Evolutionary conservation across 2,888 invertebrate genomes (phyloP), one percentile per base, ranked within the genome.

Genomic region (Andrena chrysosceles): DNA sequence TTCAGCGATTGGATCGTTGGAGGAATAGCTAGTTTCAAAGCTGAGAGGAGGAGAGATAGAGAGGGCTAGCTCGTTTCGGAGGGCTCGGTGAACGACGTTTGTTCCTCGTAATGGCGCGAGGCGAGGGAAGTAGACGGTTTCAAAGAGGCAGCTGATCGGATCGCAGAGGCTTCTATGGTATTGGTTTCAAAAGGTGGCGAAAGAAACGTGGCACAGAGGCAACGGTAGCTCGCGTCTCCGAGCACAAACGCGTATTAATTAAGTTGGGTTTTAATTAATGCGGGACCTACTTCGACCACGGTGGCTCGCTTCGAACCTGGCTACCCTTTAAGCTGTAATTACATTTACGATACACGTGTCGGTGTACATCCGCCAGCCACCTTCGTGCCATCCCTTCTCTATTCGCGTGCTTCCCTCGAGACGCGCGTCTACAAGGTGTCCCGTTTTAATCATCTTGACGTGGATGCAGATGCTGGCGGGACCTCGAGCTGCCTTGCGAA

Each of bases 281-380:
- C 81, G 73, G 80, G 74, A 69, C 72, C 86, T 72, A 79, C 88
- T 86, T 81, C 81, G 83, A 84, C 86, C 85, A 79, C 88, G 83
- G 83, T 79, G 81, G 80, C 86, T 88, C 86, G 83, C 88, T 83
- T 81, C 83, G 88, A 63, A 82, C 70, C 73, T 71, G 73, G 81
- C 83, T 78, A 81, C 85, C 78, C 89, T 88, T 86, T 89, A 86
- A 89, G 81, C 89, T 76, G 87, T 88, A 89, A 89, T 89, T 87
- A 87, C 88, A 87, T 87, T 84, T 78, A 80, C 84, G 84, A 77
- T 87, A 88, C 81, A 88, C 84, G 85, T 77, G 87, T 84, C 81
- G 82, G 84, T 83, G 80, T 77, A 83, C 62, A 77, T 77, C 73
- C 77, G 72, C 62, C 72, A 60, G 74, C 20, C 80, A 82, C 77